A percentile compares a stretch with the other conserved stretches of the same genome.
Conservation (phyloP, 64 coral and sea anemone genomes). For the Montipora cactus region DNA sequence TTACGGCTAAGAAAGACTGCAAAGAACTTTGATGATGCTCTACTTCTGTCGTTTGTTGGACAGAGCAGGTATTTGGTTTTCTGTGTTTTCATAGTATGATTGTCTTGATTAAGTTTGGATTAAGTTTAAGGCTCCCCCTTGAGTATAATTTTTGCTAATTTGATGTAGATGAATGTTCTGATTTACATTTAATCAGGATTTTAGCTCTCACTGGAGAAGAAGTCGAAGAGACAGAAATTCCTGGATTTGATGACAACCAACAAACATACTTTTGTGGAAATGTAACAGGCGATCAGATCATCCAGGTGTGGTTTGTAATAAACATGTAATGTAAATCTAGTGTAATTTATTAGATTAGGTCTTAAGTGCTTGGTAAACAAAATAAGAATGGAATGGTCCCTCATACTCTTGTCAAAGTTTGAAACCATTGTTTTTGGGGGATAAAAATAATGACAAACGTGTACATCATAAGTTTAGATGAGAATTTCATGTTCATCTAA, state of each 20-base stretch:
- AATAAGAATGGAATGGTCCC: too few species aligned
- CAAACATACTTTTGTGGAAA: slow-evolving; percentile 98
- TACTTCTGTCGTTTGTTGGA: slow-evolving; percentile 97
- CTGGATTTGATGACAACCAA: slow-evolving; percentile 96
- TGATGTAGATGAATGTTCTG: not conserved
- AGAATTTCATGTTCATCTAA: too few species aligned
- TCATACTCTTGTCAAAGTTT: too few species aligned
- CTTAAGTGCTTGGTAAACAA: too few species aligned
- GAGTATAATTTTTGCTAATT: too few species aligned
- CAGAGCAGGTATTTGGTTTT: slow-evolving; percentile 69
- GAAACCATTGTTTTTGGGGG: too few species aligned
- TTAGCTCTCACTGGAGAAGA: slow-evolving; percentile 90
- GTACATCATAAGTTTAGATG: too few species aligned
- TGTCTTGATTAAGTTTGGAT: too few species aligned
- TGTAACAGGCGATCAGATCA: slow-evolving; percentile 84
- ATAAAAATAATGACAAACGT: too few species aligned
- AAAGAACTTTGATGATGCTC: slow-evolving; percentile 84
- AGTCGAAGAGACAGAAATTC: slow-evolving; percentile 99
- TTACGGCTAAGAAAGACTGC: slow-evolving; percentile 80
- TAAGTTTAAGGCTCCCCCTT: too few species aligned
- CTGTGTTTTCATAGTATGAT: not conserved
- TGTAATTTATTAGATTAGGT: too few species aligned
- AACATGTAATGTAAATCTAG: not conserved
- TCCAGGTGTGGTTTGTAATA: slow-evolving; percentile 66
- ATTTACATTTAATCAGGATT: slow-evolving; percentile 52